phyloP scores from a whole-genome alignment of 2,797 vertebrate species.

The Typhlichthys subterraneus region DNA sequence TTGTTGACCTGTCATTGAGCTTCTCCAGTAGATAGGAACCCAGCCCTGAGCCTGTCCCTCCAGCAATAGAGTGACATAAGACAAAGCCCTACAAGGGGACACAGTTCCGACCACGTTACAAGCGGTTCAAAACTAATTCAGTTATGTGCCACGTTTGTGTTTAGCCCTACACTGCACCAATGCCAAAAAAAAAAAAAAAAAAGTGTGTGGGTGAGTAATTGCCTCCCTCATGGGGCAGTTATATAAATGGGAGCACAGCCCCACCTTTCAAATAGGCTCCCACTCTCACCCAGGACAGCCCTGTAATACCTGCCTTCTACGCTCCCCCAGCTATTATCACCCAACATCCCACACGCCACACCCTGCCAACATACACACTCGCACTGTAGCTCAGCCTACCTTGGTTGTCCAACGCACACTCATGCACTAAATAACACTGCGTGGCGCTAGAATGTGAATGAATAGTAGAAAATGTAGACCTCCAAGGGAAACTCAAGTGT shows the following conservation, averaged over 20 bases:
- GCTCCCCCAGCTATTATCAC: conserved; percentile 71
- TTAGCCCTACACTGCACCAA: conserved; percentile 39
- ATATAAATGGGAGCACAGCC: conserved; percentile 69
- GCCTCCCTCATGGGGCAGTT: conserved; percentile 73
- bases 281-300: conserved; percentile 50
- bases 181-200: conserved; percentile 12
- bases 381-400: conserved; percentile 55
- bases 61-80: conserved; percentile 94
- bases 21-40: conserved; percentile 94
- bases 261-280: conserved; percentile 69
- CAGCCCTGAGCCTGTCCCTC: conserved; percentile 92
- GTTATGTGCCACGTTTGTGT: conserved; percentile 45
- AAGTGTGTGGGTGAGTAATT: conserved; percentile 72
- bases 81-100: conserved; percentile 87
- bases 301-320: conserved; percentile 75
- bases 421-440: conserved; percentile 70
- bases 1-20: conserved; percentile 91
- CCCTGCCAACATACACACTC: conserved; percentile 71
- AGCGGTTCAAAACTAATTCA: conserved; percentile 16
- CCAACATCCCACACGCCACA: conserved; percentile 59
- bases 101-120: conserved; percentile 41
- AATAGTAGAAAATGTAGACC: conserved; percentile 62
- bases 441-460: conserved; percentile 67
- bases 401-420: conserved; percentile 59
- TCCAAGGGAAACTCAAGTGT: conserved; percentile 64